phyloP scores from a whole-genome alignment of 1,140 invertebrate genomes.

The Tenebrio molitor region DNA sequence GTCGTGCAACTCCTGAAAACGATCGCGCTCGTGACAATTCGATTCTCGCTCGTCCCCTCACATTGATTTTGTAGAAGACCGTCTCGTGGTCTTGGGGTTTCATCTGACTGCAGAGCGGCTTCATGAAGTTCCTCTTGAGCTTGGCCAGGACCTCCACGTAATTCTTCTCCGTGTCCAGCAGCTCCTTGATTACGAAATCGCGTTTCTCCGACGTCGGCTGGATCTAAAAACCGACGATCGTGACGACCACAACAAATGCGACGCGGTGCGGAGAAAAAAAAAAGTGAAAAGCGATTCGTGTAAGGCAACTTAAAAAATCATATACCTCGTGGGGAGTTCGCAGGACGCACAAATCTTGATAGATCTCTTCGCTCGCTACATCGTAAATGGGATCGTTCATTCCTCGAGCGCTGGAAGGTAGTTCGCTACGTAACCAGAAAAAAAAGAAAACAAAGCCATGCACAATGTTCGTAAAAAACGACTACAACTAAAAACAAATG shows the following conservation, averaged over 20 bases:
- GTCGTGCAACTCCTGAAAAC: conserved; percentile 82
- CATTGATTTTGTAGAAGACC: conserved; percentile 93
- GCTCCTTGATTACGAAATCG: conserved; percentile 95
- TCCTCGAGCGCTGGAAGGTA: conserved; percentile 48
- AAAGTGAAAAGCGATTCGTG: neutral
- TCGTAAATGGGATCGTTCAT: conserved; percentile 62
- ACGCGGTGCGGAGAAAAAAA: neutral
- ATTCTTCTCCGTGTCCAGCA: conserved; percentile 97
- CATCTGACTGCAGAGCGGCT: conserved; percentile 80
- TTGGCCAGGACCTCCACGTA: conserved; percentile 95
- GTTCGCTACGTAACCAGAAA: conserved; percentile 55
- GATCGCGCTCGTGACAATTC: conserved; percentile 2
- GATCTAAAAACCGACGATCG: conserved; percentile 46
- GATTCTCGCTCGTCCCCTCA: conserved; percentile 65
- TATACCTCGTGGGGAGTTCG: conserved; percentile 54
- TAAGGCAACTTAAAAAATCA: conserved; percentile 43
- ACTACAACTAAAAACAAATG: conserved; percentile 9
- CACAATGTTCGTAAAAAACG: conserved; percentile 50
- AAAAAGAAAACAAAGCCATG: conserved; percentile 58
- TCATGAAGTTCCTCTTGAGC: conserved; percentile 86
- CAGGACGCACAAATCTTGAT: conserved; percentile 84
- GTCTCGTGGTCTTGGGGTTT: conserved; percentile 80
- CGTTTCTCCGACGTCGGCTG: conserved; percentile 83
- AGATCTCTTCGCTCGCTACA: conserved; percentile 81
- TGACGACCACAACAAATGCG: neutral